Percentiles rank a stretch among this genome's conserved stretches.
These are phyloP conservation scores for Zaprionus nigranus DNA, from an alignment of 1,140 invertebrate genomes.

Conservation along the genomic window DNA sequence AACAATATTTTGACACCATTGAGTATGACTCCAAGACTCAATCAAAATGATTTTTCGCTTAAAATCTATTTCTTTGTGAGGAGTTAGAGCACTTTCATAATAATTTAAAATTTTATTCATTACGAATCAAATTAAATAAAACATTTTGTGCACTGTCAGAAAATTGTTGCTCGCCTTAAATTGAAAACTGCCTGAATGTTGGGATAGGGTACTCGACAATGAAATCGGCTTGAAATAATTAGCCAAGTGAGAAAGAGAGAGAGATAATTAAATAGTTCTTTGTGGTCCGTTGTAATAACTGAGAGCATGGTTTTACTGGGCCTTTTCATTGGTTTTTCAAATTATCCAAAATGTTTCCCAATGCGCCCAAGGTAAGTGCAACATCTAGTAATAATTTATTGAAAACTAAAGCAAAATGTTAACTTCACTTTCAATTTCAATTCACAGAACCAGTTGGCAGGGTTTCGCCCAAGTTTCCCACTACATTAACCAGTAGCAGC, in stretches of 20 bases:
- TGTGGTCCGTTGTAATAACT: constrained; percentile 57
- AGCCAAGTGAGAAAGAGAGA: constrained; percentile 40
- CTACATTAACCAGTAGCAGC: constrained; percentile 87
- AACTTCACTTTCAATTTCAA: constrained; percentile 43
- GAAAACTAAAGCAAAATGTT: constrained; percentile 18
- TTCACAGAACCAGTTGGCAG: constrained; percentile 85
- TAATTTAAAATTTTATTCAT: constrained; percentile 5
- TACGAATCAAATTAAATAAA: constrained; percentile 6
- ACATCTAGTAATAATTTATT: constrained; percentile 7
- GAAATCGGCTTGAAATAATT: constrained; percentile 69
- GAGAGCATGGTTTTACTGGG: constrained; percentile 46
- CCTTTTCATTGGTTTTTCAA: constrained; percentile 8
- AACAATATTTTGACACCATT: constrained; percentile 73
- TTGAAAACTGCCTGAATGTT: constrained; percentile 96
- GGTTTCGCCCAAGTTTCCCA: constrained; percentile 87
- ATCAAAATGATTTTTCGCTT: constrained; percentile 84
- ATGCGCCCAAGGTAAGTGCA: constrained; percentile 57
- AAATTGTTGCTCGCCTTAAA: constrained; percentile 76
- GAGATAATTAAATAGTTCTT: constrained; percentile 21
- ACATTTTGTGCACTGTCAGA: constrained; percentile 32
- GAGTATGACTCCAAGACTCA: constrained; percentile 46
- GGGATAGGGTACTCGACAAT: constrained; percentile 95
- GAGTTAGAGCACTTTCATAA: neutral
- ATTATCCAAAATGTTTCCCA: neutral
- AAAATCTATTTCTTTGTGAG: constrained; percentile 82